Evolutionary conservation across 1,140 invertebrate genomes (phyloP), one percentile per base, ranked within the genome.

Genomic region (Zophobas morio): DNA sequence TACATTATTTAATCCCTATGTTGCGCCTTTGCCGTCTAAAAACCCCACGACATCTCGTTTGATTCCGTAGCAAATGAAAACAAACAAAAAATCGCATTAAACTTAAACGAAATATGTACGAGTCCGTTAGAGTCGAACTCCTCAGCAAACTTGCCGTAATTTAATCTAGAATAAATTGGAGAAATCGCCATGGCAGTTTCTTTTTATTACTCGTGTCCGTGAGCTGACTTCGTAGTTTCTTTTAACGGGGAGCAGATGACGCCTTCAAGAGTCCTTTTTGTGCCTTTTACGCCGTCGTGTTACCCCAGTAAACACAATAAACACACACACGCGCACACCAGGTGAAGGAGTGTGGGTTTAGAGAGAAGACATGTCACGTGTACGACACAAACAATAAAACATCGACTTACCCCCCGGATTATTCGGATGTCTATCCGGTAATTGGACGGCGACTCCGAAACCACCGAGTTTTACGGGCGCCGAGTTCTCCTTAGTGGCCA

Each of bases 381-480:
- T n/a, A 36, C 57, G 57, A 33, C 3, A 46, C 42, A 63, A 39
- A 63, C 37, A 53, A 51, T 72, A 56, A 76, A 76, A 51, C 66
- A 39, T 34, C 0, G 54, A 81, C 82, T 82, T 51, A 84, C 82
- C 82, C 84, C 93, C 92, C 76, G 92, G 92, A 79, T 93, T 93
- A 78, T 93, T 89, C 34, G 91, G 88, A 82, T 94, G 91, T 6
- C 93, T 92, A 32, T 94, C 92, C 5, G 94, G 93, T 76, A 99
- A 89, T 85, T 98, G 96, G 51, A 98, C 93, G 32, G 98, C 98
- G 40, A 98, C 95, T 6, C 98, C 96, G 86, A 99, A 99, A n/a
- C 97, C 97, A 20, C 97, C 96, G 36, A 99, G 88, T 88, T 99
- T 99, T 78, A 99, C 95, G 4, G 98, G 98, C 35, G 98, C 97